Base-by-base conservation (phyloP, 92 coral and sea anemone genomes). In the Galaxea fascicularis region DNA sequence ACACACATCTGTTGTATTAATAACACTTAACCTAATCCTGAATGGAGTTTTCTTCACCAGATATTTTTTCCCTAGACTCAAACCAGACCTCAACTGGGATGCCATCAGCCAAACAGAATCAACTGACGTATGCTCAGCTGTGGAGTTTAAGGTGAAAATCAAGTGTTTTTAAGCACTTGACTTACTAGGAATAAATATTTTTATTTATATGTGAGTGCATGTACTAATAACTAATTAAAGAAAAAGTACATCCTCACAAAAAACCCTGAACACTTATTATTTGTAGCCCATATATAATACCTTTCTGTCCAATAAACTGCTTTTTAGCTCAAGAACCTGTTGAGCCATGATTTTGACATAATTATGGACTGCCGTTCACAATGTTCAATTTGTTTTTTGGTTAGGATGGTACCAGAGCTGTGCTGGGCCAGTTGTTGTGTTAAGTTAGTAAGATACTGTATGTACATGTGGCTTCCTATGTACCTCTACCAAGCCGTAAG, bases 401-500 rank as follows among this genome's bases (percentile, higher is more conserved):
- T 54, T 12, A 96, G 98, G 72, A 93, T 96, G 95, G 93, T 96
- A 49, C 98, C 99, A 46, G 99, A 96, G 89, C 90, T 96, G 25
- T 86, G 95, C 15, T 93, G 95, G 93, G 90, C 99, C 10, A 95
- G 90, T 75, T 92, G 95, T 64, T 92, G 91, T 83, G 88, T 96
- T 16, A 96, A 96, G 89, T 92, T 96, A 49, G 99, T 96, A 24
- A 91, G 99, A 13, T 96, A 96, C 73, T 96, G 99, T 51, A 91
- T 96, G 94, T 96, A 96, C 90, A 96, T 96, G 99, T 96, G 99
- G 99, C 98, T 96, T n/a, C 99, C 99, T 3, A 96, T 96, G 99
- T 96, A 96, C 66, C 95, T 96, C 18, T 93, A 92, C 73, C 96
- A 96, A 57, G 90, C 95, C 28, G 98, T 94, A 56, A 85, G 92